Evolutionary conservation across 2,888 invertebrate genomes (phyloP).

Genomic region (Caenorhabditis sp.): DNA sequence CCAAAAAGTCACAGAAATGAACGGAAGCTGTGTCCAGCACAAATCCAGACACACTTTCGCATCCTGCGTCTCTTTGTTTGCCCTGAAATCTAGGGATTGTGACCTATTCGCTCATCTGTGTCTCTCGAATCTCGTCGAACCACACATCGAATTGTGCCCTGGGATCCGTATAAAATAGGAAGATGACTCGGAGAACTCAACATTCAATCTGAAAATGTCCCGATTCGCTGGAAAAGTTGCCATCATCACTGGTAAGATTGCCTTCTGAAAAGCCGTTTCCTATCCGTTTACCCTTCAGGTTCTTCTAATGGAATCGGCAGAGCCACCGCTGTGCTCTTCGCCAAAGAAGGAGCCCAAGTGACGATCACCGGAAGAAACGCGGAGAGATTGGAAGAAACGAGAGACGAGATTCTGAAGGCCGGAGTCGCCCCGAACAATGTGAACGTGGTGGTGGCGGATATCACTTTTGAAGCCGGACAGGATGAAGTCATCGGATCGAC

Average conservation of each 20-base stretch:
- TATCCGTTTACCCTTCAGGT: slow-evolving; percentile 7
- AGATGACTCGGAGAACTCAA: background rate
- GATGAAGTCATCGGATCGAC: slow-evolving; percentile 20
- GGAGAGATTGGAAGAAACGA: slow-evolving; percentile 27
- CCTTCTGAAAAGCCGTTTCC: background rate
- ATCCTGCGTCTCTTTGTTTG: background rate
- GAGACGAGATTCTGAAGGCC: slow-evolving; percentile 24
- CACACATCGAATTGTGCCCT: background rate
- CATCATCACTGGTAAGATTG: slow-evolving; percentile 23
- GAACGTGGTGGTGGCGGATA: slow-evolving; percentile 25
- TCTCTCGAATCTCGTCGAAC: background rate
- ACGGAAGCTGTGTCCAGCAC: too few relatives aligned
- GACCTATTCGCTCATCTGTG: background rate
- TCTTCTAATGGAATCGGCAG: slow-evolving; percentile 49
- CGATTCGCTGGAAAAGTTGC: slow-evolving; percentile 30
- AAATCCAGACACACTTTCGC: background rate
- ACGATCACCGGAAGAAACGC: slow-evolving; percentile 44
- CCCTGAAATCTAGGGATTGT: background rate
- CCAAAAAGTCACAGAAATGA: too few relatives aligned
- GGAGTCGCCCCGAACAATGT: slow-evolving; percentile 7
- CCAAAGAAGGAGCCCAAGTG: slow-evolving; percentile 32
- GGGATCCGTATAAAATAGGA: slow-evolving; percentile 7
- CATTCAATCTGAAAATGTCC: slow-evolving; percentile 5
- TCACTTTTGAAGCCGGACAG: slow-evolving; percentile 23
- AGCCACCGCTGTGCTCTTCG: slow-evolving; percentile 29